phyloP scores from a whole-genome alignment of 2,888 invertebrate genomes.

The Drosophila stalkeri region DNA sequence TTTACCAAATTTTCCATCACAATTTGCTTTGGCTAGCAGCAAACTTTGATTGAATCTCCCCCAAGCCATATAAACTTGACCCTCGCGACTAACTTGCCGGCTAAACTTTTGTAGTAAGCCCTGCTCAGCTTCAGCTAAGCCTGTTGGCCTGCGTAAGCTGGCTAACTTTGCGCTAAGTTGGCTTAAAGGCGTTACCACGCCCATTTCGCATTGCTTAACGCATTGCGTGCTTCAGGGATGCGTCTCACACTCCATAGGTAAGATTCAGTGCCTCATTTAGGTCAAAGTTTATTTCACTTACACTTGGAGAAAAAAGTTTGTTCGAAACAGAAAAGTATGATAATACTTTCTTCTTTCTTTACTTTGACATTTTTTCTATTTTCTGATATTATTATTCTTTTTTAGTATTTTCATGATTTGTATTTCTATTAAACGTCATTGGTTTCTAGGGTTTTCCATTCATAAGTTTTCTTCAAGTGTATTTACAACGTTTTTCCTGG shows the following conservation, averaged over 20 bases:
- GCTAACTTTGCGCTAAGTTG: constrained; percentile 27
- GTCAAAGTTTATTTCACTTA: constrained; percentile 36
- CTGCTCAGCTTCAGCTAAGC: constrained; percentile 29
- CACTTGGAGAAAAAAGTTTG: constrained; percentile 8
- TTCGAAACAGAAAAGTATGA: background rate
- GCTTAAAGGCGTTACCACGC: constrained; percentile 23
- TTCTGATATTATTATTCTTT: background rate
- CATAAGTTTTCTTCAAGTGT: constrained; percentile 1
- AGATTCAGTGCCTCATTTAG: constrained; percentile 6
- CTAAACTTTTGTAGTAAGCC: constrained; percentile 14
- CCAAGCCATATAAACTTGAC: constrained; percentile 40
- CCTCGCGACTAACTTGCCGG: constrained; percentile 4
- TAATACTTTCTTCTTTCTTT: constrained; percentile 1
- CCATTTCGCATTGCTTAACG: constrained; percentile 10
- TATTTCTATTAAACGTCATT: background rate
- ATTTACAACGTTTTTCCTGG: background rate
- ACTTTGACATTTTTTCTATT: background rate
- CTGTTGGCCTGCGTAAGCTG: constrained; percentile 32
- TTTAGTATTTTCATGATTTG: background rate
- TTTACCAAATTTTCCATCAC: background rate
- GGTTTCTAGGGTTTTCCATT: background rate
- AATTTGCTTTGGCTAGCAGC: constrained; percentile 36
- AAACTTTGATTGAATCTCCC: constrained; percentile 64
- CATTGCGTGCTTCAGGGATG: constrained; percentile 42
- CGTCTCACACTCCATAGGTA: background rate